Percentiles rank a stretch among this genome's conserved stretches.
Conservation (phyloP, 2,888 invertebrate genomes). For the Amitus sp. region DNA sequence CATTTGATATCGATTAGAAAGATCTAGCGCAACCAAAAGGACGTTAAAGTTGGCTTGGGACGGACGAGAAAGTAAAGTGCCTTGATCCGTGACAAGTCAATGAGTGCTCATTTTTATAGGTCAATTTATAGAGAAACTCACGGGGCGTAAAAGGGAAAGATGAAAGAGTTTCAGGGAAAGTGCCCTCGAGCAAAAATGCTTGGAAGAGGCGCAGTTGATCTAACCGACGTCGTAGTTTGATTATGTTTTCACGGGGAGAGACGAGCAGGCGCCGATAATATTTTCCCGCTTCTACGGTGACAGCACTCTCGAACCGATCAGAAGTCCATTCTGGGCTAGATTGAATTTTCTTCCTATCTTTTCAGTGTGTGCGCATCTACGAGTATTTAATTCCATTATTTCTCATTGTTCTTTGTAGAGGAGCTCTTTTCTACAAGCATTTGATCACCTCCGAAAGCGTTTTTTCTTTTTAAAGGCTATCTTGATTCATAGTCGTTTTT, state of each 20-base stretch:
- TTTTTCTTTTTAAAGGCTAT: too few species aligned
- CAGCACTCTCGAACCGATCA: conserved; percentile 24
- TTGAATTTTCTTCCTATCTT: conserved; percentile 21
- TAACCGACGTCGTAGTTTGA: conserved; percentile 25
- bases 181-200: conserved; percentile 15
- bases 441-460: too few species aligned
- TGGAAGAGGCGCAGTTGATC: conserved; percentile 11
- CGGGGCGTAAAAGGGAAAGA: conserved; percentile 17
- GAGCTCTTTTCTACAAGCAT: too few species aligned
- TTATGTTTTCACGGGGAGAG: conserved; percentile 29
- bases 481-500: too few species aligned
- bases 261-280: conserved; percentile 23
- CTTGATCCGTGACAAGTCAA: not conserved
- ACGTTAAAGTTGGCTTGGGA: not conserved
- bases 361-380: not conserved
- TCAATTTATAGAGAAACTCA: not conserved
- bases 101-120: conserved; percentile 15
- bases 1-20: too few species aligned
- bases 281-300: conserved; percentile 18
- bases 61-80: not conserved
- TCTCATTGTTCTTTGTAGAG: conserved; percentile 25
- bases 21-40: not conserved
- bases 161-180: conserved; percentile 22
- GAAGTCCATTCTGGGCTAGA: conserved; percentile 24
- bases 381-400: not conserved